Base-by-base conservation (phyloP, 2,888 invertebrate species). In the Odontocolon sp. region DNA sequence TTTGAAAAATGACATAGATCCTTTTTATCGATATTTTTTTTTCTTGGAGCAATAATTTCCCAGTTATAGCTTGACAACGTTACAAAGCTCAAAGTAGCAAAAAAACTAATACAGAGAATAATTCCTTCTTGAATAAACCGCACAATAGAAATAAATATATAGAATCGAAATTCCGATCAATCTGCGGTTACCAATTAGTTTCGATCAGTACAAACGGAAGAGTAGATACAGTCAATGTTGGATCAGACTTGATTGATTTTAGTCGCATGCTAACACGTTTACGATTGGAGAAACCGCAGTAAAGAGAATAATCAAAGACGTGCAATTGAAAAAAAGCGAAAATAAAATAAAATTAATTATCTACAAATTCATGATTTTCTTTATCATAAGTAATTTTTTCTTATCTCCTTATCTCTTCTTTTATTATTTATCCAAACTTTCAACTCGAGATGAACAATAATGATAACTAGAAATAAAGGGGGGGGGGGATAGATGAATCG, bases 241-340 rank as follows among this genome's bases (percentile, higher is more conserved):
- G 28, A 47, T 76, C 59, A 61, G 70, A 76, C 70, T 64, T 11
- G 56, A 63, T 47, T 38, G 50, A 52, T 42, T 64, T 36, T 56
- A 69, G 75, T 69, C 64, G 42, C 50, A 47, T 36, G 52, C 38
- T 68, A 67, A 61, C 57, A 50, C 75, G 52, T 52, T 42, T 28
- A 11, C 18, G 40, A 11, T 14, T 26, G 31, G 3, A 36, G 23
- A 64, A 40, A 14, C 36, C 36, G 8, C 2, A 36, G 8, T 2
- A 5, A 8, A 36, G n/a, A 36, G n/a, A 36, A 36, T 36, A 36
- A 36, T 36, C 31, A 28, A 3, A 36, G 9, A 36, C 9, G 4
- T 36, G n/a, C n/a, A n/a, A 9, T 33, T 33, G 1, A 33, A 33
- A 4, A 3, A 33, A 9, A 6, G 33, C 33, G 33, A 4, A 33